These are phyloP conservation scores for Hyles euphorbiae DNA, from an alignment of 1,140 invertebrate genomes.

Conservation along the genomic window DNA sequence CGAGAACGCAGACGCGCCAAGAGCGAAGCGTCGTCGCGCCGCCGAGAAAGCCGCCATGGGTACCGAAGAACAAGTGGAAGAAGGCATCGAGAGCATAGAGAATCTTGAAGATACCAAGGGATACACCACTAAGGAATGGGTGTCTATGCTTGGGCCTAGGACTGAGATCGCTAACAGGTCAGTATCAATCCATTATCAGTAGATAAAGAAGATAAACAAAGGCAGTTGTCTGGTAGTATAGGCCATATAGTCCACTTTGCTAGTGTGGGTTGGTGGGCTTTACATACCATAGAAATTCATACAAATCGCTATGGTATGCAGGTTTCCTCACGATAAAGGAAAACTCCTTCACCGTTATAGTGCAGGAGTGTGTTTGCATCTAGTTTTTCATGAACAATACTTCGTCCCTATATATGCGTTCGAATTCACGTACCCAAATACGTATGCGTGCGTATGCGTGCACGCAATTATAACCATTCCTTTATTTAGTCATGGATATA, in stretches of 20 bases:
- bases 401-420: too few relatives aligned
- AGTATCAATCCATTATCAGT: background rate
- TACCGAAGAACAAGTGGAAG: conserved; percentile 84
- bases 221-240: too few relatives aligned
- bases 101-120: conserved; percentile 98
- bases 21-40: conserved; percentile 84
- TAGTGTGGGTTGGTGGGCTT: background rate
- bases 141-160: conserved; percentile 94
- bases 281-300: background rate
- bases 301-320: too few relatives aligned
- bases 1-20: conserved; percentile 79
- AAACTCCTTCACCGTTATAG: too few relatives aligned
- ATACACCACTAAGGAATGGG: conserved; percentile 95
- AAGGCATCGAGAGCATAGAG: conserved; percentile 96
- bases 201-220: too few relatives aligned
- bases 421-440: too few relatives aligned
- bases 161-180: conserved; percentile 96
- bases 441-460: too few relatives aligned
- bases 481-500: too few relatives aligned
- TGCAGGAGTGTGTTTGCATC: background rate
- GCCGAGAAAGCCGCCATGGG: conserved; percentile 86
- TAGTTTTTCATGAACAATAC: too few relatives aligned
- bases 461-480: too few relatives aligned
- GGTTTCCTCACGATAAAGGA: too few relatives aligned
- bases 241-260: too few relatives aligned